Conservation (phyloP, 2,888 invertebrate species). For the Allacma fusca region DNA sequence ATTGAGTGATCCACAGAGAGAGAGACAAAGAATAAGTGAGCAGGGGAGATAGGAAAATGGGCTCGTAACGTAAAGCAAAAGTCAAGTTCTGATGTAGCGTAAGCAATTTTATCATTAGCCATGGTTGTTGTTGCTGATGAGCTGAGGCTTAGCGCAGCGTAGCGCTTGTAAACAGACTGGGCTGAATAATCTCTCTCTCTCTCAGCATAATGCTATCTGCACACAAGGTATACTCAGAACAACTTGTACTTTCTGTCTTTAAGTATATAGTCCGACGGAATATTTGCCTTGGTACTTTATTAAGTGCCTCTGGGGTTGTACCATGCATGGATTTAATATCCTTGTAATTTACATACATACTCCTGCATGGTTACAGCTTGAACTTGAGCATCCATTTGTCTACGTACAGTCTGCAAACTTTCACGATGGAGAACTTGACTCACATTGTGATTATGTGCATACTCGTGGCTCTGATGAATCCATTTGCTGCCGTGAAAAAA, state of each 20-base stretch:
- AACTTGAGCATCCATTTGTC: not conserved
- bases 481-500: not conserved
- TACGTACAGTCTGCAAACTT: not conserved
- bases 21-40: not conserved
- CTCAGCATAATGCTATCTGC: not conserved
- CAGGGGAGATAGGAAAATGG: not conserved
- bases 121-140: conserved; percentile 9
- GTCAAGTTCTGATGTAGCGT: not conserved
- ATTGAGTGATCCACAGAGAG: not conserved
- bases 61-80: not conserved
- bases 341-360: no score
- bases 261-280: no score
- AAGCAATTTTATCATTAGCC: conserved; percentile 12
- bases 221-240: not conserved
- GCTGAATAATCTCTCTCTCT: not conserved
- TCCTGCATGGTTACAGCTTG: not conserved
- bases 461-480: not conserved
- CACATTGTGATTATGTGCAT: not conserved
- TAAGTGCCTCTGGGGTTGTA: no score
- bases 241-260: no score
- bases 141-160: not conserved
- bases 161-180: not conserved
- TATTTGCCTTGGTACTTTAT: no score
- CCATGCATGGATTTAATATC: no score
- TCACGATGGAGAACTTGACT: conserved; percentile 1